phyloP scores from a whole-genome alignment of 2,113 vertebrate genomes.

The Gavialis gangeticus region DNA sequence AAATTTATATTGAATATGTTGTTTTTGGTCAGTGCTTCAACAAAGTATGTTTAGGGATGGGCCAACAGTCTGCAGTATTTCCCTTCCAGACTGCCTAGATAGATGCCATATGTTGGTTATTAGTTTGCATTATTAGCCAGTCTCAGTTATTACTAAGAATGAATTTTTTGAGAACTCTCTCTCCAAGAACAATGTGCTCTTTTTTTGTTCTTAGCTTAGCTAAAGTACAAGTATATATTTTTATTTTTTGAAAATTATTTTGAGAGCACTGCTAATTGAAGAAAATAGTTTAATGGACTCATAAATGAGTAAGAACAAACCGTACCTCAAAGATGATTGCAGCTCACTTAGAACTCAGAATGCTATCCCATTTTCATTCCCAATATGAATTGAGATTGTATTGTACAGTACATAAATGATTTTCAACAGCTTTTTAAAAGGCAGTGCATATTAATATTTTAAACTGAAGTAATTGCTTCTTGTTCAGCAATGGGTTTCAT shows the following conservation, averaged over 20 bases:
- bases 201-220: neutral
- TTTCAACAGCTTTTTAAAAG: slow-evolving; percentile 83
- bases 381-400: slow-evolving; percentile 69
- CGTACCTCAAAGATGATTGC: slow-evolving; percentile 56
- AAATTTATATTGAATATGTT: neutral
- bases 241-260: slow-evolving; percentile 56
- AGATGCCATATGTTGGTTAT: neutral
- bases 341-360: slow-evolving; percentile 62
- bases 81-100: neutral
- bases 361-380: slow-evolving; percentile 68
- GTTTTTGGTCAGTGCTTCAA: neutral
- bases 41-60: neutral
- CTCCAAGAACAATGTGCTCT: neutral
- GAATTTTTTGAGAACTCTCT: slow-evolving; percentile 22
- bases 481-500: slow-evolving; percentile 83
- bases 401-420: slow-evolving; percentile 80
- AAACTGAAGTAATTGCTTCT: slow-evolving; percentile 88
- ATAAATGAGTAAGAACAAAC: slow-evolving; percentile 56
- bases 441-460: slow-evolving; percentile 86
- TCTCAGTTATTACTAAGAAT: slow-evolving; percentile 2
- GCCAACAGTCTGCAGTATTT: neutral
- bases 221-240: slow-evolving; percentile 8
- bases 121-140: neutral
- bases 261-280: slow-evolving; percentile 48
- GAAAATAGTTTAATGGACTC: slow-evolving; percentile 66